Conservation (phyloP, 2,797 vertebrate genomes). For the Tinamus major region DNA sequence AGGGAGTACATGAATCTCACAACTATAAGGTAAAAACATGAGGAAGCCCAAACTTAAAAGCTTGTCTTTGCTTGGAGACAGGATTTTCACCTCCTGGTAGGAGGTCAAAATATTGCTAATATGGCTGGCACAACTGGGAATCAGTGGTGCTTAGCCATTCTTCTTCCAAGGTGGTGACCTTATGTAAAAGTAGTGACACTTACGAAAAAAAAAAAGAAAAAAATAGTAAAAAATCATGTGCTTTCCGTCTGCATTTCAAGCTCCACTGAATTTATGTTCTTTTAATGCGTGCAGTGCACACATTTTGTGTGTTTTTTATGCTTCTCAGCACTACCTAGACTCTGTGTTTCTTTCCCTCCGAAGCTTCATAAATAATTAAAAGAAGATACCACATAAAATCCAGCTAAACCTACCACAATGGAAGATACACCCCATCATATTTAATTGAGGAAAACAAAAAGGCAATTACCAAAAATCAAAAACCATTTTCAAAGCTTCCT, state of each 20-base stretch:
- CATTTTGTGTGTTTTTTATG: neutral
- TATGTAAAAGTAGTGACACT: neutral
- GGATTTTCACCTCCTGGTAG: neutral
- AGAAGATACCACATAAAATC: neutral
- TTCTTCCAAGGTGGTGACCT: neutral
- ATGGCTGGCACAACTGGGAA: neutral
- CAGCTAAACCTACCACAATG: neutral
- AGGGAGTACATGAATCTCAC: neutral
- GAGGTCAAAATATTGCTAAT: neutral
- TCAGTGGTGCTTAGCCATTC: neutral
- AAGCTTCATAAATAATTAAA: neutral
- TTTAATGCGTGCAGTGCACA: neutral
- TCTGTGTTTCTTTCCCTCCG: neutral
- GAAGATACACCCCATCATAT: neutral
- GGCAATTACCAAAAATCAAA: neutral
- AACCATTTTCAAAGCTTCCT: neutral
- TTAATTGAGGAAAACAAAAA: neutral
- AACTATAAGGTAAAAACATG: neutral
- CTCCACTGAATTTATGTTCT: neutral
- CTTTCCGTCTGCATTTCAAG: neutral
- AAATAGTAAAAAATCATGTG: neutral
- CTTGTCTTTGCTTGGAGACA: neutral
- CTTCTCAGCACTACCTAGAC: neutral
- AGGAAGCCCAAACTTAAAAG: neutral
- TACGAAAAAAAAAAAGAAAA: neutral